Conservation (phyloP, 2,797 vertebrate species). For the Rhinoraja longicauda region DNA sequence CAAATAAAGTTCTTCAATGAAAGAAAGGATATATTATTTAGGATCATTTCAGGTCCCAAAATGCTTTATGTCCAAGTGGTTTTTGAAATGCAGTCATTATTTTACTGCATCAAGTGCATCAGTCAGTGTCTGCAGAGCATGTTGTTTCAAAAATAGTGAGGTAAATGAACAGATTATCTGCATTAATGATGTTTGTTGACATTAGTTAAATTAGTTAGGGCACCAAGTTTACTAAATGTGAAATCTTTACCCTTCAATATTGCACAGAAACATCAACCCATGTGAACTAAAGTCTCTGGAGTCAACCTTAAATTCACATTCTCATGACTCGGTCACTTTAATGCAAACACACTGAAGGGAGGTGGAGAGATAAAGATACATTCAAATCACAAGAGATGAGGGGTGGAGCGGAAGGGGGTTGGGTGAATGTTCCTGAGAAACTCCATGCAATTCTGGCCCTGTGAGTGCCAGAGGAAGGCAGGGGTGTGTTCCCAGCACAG, state of each 20-base stretch:
- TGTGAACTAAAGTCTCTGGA: not conserved
- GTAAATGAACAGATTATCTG: not conserved
- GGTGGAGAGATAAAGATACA: too few relatives aligned
- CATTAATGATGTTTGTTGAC: not conserved
- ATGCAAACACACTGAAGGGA: not conserved
- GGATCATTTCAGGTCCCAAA: not conserved
- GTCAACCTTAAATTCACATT: not conserved
- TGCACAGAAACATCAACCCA: not conserved
- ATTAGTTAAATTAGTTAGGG: not conserved
- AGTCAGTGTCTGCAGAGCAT: not conserved
- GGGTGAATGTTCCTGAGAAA: too few relatives aligned
- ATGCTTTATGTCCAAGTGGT: not conserved
- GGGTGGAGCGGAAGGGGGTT: too few relatives aligned
- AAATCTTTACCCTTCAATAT: not conserved
- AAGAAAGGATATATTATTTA: not conserved
- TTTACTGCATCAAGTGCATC: not conserved
- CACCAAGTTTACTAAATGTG: not conserved
- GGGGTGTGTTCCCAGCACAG: too few relatives aligned
- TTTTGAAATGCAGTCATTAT: not conserved
- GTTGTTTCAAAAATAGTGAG: not conserved
- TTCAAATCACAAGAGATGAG: too few relatives aligned
- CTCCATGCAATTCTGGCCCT: too few relatives aligned
- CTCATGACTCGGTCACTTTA: not conserved
- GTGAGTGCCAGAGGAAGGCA: too few relatives aligned
- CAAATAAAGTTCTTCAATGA: conserved; percentile 1